phyloP scores from a whole-genome alignment of 2,113 vertebrate species.

The Channa argus region DNA sequence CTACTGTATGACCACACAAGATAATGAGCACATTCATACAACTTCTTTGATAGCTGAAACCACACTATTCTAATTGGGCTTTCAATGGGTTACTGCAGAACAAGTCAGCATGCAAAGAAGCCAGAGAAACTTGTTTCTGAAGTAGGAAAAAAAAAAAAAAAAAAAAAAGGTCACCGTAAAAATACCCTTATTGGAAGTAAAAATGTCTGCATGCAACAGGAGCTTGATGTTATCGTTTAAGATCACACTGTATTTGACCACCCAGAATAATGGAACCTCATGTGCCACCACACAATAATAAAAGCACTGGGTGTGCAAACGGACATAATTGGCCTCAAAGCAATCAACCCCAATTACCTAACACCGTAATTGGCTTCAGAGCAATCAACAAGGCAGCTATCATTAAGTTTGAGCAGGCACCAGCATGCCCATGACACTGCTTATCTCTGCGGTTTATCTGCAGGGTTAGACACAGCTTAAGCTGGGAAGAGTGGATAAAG shows the following conservation, averaged over 20 bases:
- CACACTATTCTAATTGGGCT: conserved; percentile 59
- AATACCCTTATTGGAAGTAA: conserved; percentile 22
- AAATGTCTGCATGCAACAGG: conserved; percentile 22
- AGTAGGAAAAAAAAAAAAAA: conserved; percentile 4
- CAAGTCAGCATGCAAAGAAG: conserved; percentile 29
- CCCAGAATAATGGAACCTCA: conserved; percentile 58
- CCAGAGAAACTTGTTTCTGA: conserved; percentile 12
- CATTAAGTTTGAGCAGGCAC: conserved; percentile 71
- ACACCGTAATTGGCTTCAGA: conserved; percentile 71
- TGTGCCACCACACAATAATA: conserved; percentile 54
- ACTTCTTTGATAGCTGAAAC: conserved; percentile 35
- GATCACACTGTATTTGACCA: conserved; percentile 61
- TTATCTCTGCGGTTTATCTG: conserved; percentile 72
- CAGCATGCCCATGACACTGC: conserved; percentile 71
- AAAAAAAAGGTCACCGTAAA: conserved; percentile 34
- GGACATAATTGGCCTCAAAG: conserved; percentile 76
- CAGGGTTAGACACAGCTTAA: conserved; percentile 41
- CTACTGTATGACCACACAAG: conserved; percentile 42
- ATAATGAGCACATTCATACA: conserved; percentile 69
- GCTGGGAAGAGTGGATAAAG: conserved; percentile 39
- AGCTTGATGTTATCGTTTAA: conserved; percentile 60
- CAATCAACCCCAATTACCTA: conserved; percentile 79
- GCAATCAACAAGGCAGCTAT: conserved; percentile 73
- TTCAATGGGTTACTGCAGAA: conserved; percentile 41
- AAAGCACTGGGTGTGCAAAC: conserved; percentile 53